Conservation (phyloP, 2,888 invertebrate genomes). For the Brachycybe producta region DNA sequence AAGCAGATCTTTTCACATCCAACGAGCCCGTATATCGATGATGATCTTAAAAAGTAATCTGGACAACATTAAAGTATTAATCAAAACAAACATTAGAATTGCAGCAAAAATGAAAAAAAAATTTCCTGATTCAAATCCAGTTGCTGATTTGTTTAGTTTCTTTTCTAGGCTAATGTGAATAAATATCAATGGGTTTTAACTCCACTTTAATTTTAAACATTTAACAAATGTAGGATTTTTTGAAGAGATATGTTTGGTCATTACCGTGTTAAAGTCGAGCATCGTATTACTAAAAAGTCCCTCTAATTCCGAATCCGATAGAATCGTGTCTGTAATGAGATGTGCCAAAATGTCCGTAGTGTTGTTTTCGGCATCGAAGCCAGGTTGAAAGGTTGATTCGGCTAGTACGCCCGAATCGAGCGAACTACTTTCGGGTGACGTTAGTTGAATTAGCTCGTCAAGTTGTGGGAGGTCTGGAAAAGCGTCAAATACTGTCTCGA, state of each 20-base stretch:
- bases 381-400: not conserved
- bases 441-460: not conserved
- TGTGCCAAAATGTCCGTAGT: conserved; percentile 8
- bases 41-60: no score
- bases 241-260: no score
- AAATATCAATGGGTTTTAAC: no score
- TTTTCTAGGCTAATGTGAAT: no score
- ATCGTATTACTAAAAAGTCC: conserved; percentile 9
- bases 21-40: no score
- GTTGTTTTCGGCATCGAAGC: not conserved
- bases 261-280: conserved; percentile 7
- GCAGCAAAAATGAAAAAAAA: not conserved
- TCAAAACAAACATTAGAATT: no score
- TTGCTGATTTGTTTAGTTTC: no score
- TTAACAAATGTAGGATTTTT: no score
- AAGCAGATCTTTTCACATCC: no score
- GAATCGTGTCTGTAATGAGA: conserved; percentile 4
- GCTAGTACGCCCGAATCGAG: not conserved
- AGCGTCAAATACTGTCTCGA: not conserved
- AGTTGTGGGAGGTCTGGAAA: conserved; percentile 4
- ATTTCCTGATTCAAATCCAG: not conserved
- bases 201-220: no score
- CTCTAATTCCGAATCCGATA: not conserved
- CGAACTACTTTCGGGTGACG: not conserved
- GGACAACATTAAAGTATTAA: no score